Percentiles rank a stretch among this genome's conserved stretches.
Conservation (phyloP, 1,140 invertebrate genomes). For the Oreohelix idahoensis region DNA sequence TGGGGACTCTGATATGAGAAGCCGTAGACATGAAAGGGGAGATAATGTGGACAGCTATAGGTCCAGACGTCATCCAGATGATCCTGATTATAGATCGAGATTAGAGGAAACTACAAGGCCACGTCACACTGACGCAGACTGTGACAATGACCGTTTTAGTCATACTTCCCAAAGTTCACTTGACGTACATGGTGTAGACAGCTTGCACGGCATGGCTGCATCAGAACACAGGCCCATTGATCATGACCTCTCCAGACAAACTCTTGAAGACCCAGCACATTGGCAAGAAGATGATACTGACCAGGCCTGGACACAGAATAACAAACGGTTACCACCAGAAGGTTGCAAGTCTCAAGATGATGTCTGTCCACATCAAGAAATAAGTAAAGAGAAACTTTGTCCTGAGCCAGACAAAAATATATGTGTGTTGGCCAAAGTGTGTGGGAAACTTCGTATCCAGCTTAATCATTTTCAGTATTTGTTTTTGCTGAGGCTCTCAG, state of each 20-base stretch:
- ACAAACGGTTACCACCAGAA: constrained; percentile 17
- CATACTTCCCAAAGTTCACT: constrained; percentile 26
- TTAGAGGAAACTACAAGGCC: neutral
- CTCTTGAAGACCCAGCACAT: constrained; percentile 11
- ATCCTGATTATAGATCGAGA: constrained; percentile 1
- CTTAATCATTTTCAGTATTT: constrained; percentile 92
- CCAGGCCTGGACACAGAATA: constrained; percentile 6
- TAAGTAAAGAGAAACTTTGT: neutral
- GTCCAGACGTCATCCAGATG: neutral
- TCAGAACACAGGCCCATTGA: neutral
- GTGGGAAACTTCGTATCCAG: constrained; percentile 63
- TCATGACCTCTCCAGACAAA: neutral
- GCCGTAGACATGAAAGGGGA: neutral
- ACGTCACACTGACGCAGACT: constrained; percentile 16
- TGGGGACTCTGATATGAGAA: neutral
- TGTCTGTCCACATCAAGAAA: neutral
- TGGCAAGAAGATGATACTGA: constrained; percentile 21
- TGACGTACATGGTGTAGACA: neutral
- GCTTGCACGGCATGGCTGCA: neutral
- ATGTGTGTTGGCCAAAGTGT: constrained; percentile 59
- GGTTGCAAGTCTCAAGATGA: constrained; percentile 25
- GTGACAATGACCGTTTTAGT: constrained; percentile 31
- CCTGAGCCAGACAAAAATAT: constrained; percentile 47
- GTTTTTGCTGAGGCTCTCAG: constrained; percentile 87
- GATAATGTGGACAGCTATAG: neutral